Base-by-base conservation (phyloP, 2,888 invertebrate species). In the Carcina quercana region DNA sequence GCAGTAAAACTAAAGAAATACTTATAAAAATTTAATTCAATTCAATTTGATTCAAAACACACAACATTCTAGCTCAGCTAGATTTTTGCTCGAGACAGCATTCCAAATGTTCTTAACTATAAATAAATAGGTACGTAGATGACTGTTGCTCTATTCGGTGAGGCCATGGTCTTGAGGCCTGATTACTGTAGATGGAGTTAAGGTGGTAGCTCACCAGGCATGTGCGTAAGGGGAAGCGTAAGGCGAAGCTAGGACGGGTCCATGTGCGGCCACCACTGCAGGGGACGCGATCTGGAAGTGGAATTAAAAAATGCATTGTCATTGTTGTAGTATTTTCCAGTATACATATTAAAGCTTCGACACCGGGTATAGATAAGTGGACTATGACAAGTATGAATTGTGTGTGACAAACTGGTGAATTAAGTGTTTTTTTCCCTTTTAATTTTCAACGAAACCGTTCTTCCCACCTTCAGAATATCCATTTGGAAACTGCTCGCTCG, bases 201-300 rank as follows among this genome's bases (percentile, higher is more conserved):
- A 34, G 38, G 32, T 40, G 41, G 46, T 37, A 32, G 45, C 29
- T 72, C 54, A 82, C 80, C 82, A 82, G 37, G 58, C 79, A 43
- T 79, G 78, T 35, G 61, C 78, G 31, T 59, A 59, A 29, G 72
- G 63, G 5, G 72, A 52, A 0, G 61, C 61, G 31, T 59, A 59
- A 29, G 72, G 63, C 5, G 72, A 52, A 0, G 61, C 61, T 13
- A 60, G 30, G 12, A 66, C 45, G 6, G 65, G 64, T 10, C 63
- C 70, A 39, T 71, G 75, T 15, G 75, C 75, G 15, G 73, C 71
- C 5, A 65, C 53, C 2, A 73, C 59, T 11, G 63, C 65, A 7
- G 82, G 80, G 13, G 75, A 59, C 1, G 82, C 75, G 25, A 82
- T 65, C 82, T 82, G 53, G 2, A 49, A 51, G n/a, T n/a, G n/a